Base-by-base conservation (phyloP, 2,888 invertebrate species). In the Erebia ligea region DNA sequence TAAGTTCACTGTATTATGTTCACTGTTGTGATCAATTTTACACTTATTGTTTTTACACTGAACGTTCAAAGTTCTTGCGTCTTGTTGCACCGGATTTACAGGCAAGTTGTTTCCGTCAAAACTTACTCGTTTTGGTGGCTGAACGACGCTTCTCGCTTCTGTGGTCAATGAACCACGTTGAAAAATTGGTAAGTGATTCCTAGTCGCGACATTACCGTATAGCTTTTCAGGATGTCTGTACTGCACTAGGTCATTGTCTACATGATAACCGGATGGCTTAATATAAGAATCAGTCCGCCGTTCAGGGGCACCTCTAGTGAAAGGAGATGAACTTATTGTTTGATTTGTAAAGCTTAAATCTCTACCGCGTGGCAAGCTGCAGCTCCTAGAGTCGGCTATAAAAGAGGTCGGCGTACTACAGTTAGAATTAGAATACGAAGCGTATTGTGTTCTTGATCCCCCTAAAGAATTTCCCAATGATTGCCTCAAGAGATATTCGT, bases 401-500 rank as follows among this genome's bases (percentile, higher is more conserved):
- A 80, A 80, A 40, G 86, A 82, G 70, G 79, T 86, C 1, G 88
- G 85, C 48, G 86, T 80, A 70, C 86, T 88, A 57, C 85, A 80
- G 73, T 80, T 83, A 0, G 84, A 86, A 73, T 81, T 78, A 1
- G 79, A 75, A 67, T 82, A 77, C 15, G 73, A 72, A 63, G 77
- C 74, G 67, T 83, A 79, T 34, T 75, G 73, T 59, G 72, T 77
- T 9, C 71, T 70, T 9, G 82, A 77, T 76, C 74, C 81, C 65
- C 80, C 82, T 25, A 82, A 71, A n/a, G 84, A 77, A 17, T 82
- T 77, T 52, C 77, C 77, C 6, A 83, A 62, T 3, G 86, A 88
- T 56, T 93, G 91, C 52, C 83, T 81, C 21, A 89, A 78, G 54
- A 90, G 84, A 77, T 93, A 93, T 72, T 93, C 90, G 78, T 96